Percentiles rank a stretch among this genome's conserved stretches.
These are phyloP conservation scores for Arenaria interpres DNA, from an alignment of 2,113 vertebrate species.

Conservation along the genomic window DNA sequence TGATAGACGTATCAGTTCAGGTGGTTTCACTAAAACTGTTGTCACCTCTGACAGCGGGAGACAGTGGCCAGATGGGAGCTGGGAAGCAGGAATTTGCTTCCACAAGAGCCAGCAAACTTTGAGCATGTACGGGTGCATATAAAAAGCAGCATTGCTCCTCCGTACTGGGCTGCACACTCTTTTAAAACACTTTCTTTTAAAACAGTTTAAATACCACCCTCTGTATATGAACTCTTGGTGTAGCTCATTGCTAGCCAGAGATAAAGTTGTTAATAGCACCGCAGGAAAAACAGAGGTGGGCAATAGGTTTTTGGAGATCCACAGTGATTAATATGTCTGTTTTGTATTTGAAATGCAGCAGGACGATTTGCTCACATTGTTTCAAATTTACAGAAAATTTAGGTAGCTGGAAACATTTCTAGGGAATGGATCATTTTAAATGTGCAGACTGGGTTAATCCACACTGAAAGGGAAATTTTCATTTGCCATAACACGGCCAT, in stretches of 20 bases:
- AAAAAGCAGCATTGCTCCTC: neutral
- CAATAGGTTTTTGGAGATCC: neutral
- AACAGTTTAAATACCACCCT: neutral
- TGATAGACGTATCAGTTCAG: neutral
- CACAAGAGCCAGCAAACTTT: neutral
- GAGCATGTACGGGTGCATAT: rapidly evolving
- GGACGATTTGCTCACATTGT: neutral
- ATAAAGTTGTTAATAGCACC: neutral
- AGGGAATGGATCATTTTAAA: neutral
- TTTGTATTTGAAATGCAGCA: neutral
- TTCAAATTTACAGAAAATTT: neutral
- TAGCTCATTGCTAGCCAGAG: neutral
- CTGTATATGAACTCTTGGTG: neutral
- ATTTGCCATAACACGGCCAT: neutral
- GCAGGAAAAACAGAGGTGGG: neutral
- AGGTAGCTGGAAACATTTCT: neutral
- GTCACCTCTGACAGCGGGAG: neutral
- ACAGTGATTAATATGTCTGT: neutral
- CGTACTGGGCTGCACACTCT: neutral
- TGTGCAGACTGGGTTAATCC: neutral
- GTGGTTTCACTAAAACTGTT: neutral
- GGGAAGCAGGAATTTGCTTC: neutral
- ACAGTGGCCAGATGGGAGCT: neutral
- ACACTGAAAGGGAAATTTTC: neutral
- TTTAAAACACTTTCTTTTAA: neutral